Percentiles rank a stretch among this genome's conserved stretches.
Conservation (phyloP, 2,797 vertebrate species). For the Erpetoichthys calabaricus region DNA sequence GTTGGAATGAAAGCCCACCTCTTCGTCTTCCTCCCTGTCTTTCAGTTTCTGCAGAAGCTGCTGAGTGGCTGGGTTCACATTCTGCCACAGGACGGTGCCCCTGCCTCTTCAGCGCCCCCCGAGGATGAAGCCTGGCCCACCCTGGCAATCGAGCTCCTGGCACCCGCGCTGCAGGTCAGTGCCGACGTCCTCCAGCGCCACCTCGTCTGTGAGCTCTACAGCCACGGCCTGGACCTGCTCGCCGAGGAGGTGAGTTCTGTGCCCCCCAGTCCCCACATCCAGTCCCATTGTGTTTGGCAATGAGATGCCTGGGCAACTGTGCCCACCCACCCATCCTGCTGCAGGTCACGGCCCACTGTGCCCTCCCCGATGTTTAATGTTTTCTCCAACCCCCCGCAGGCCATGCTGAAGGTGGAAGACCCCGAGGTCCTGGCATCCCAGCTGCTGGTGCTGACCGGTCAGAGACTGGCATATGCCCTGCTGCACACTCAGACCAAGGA, state of each 20-base stretch:
- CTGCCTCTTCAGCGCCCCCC: constrained; percentile 15
- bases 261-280: neutral
- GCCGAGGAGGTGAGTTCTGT: constrained; percentile 67
- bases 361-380: neutral
- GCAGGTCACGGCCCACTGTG: no score
- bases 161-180: constrained; percentile 71
- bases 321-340: neutral
- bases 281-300: neutral
- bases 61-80: constrained; percentile 67
- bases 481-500: constrained; percentile 69
- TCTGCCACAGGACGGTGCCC: constrained; percentile 19
- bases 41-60: constrained; percentile 72
- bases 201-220: constrained; percentile 85
- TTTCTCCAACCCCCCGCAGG: constrained; percentile 44
- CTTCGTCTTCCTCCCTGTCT: neutral
- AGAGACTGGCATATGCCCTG: constrained; percentile 72
- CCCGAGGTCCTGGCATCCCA: constrained; percentile 89
- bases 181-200: constrained; percentile 72
- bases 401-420: constrained; percentile 77
- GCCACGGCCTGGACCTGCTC: constrained; percentile 70
- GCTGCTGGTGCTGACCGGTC: constrained; percentile 76
- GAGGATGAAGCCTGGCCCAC: constrained; percentile 67
- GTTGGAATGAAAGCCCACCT: neutral
- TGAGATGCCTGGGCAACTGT: neutral
- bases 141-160: constrained; percentile 60